Base-by-base conservation (phyloP, 2,113 vertebrate genomes). In the Dasyprocta punctata region DNA sequence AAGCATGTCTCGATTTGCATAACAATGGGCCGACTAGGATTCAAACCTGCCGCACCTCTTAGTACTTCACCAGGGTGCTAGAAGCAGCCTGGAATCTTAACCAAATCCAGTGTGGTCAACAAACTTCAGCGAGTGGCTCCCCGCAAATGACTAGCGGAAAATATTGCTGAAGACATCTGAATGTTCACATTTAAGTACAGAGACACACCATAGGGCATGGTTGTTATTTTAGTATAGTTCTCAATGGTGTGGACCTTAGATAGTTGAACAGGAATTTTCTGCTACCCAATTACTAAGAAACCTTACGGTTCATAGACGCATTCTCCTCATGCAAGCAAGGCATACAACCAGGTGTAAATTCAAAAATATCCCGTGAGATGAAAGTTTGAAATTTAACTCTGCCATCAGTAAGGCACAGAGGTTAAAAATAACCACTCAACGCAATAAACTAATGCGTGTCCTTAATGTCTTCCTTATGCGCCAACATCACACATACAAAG, bases 1-100 rank as follows among this genome's bases (percentile, higher is more conserved):
- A 98, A 98, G 98, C 63, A 98, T 98, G 98, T 36, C 97, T 83
- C 11, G 26, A 98, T 99, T 98, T 98, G 98, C 98, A 98, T 98
- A 98, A 98, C 97, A 99, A 98, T 98, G 69, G 49, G 84, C 49
- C 38, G 82, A 90, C 60, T 97, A 73, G 71, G 89, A 95, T 94
- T 94, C 78, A 67, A 98, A 63, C 73, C 85, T 61, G 92, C 86
- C 97, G 96, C 98, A 97, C 92, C 96, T 90, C 78, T 92, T 24
- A 98, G 92, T 89, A 49, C n/a, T 60, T 85, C 92, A 60, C 24
- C 73, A 20, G 78, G 38, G 80, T 26, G 90, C 80, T 88, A 94
- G 49, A 47, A 49, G 91, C 89, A n/a, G 49, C 93, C 94, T 81
- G 82, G 91, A 81, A 94, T 60, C 69, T 56, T 52, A 7, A 14